A percentile compares a stretch with the other conserved stretches of the same genome.
These are phyloP conservation scores for Dusona sp. DNA, from an alignment of 2,888 invertebrate genomes.

Conservation along the genomic window DNA sequence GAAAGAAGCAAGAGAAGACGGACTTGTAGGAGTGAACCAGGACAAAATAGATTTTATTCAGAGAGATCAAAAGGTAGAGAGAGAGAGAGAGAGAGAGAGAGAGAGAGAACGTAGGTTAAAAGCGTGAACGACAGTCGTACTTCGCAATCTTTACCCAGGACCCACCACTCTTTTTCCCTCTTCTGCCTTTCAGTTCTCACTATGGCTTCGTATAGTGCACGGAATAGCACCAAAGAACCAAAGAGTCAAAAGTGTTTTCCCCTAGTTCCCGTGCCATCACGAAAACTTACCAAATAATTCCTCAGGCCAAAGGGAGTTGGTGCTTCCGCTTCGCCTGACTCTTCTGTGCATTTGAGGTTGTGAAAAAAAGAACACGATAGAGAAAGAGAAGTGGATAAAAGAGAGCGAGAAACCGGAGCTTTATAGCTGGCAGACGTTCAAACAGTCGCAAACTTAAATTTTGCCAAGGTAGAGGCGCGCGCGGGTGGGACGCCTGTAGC, in stretches of 20 bases:
- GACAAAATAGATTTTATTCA: constrained; percentile 24
- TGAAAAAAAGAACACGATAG: not conserved
- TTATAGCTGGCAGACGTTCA: constrained; percentile 79
- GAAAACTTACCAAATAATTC: constrained; percentile 73
- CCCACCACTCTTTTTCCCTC: constrained; percentile 18
- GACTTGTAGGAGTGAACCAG: constrained; percentile 19
- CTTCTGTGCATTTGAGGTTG: constrained; percentile 22
- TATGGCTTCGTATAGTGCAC: constrained; percentile 25
- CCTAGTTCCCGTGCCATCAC: constrained; percentile 36
- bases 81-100: constrained; percentile 18
- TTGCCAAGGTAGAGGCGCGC: constrained; percentile 57
- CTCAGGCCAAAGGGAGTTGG: constrained; percentile 59
- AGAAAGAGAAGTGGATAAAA: not conserved
- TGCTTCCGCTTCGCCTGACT: constrained; percentile 46
- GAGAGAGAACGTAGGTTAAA: constrained; percentile 12
- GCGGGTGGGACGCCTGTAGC: constrained; percentile 57
- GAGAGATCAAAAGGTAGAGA: not conserved
- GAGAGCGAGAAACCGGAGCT: constrained; percentile 53
- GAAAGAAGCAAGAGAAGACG: constrained; percentile 8
- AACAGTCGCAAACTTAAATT: constrained; percentile 80
- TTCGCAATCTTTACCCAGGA: constrained; percentile 42
- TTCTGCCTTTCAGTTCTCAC: constrained; percentile 6
- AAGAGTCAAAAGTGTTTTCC: constrained; percentile 61
- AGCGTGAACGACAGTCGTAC: constrained; percentile 51
- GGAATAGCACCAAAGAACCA: constrained; percentile 35